Evolutionary conservation across 2,113 vertebrate genomes (phyloP), one percentile per base, ranked within the genome.

Genomic region (Rhegmatorhina hoffmannsi): DNA sequence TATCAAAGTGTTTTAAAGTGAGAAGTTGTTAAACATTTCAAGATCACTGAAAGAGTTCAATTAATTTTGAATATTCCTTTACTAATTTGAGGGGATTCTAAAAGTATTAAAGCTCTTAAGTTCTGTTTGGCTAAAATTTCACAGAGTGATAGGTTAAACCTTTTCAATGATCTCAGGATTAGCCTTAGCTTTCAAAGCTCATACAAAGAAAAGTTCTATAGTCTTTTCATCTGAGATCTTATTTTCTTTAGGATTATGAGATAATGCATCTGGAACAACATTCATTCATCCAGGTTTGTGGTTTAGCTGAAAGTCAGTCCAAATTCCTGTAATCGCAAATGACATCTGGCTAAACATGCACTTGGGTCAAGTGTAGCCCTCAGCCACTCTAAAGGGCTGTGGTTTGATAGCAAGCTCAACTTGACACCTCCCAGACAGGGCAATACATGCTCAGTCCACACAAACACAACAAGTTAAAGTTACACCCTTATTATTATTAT

Each of bases 191-290:
- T 94, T 95, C 86, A 92, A 92, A 92, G 68, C 68, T 84, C 93
- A 84, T 86, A 91, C 79, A 94, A 85, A 92, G 46, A 20, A 63
- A 96, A 95, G 72, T 88, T 88, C 87, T 84, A 86, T 90, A 95
- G 92, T 63, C 73, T 75, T 95, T 95, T 95, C 94, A 95, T 96
- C 92, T 95, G 82, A 90, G 77, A 93, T 60, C 85, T 83, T 97
- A 93, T 97, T 97, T 97, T 77, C 93, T 95, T 97, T 96, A 95
- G 95, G 94, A 96, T 97, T 95, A 96, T 83, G 79, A 95, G 87
- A 95, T 97, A 97, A 97, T 94, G 85, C 93, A 96, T 97, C 93
- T 96, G 95, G 87, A 97, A 91, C 90, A 96, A 97, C 90, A 97
- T 80, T 88, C 87, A 73, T 94, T 94, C 95, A 96, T 90, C 94